Evolutionary conservation across 2,113 vertebrate species (phyloP).

Genomic region (Syngnathoides biaculeatus): DNA sequence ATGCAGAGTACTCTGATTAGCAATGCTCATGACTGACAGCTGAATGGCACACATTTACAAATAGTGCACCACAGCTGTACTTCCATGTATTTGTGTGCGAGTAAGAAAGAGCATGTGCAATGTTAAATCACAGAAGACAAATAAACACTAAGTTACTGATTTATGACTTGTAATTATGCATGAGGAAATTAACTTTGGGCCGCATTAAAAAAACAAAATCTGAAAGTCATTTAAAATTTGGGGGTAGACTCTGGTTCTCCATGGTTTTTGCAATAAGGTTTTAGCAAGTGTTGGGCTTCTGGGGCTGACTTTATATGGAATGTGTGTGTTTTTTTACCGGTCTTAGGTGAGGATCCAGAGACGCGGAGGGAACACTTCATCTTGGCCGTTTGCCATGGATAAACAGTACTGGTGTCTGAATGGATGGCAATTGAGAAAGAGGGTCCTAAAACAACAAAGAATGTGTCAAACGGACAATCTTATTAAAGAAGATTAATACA

Average conservation of each 20-base stretch:
- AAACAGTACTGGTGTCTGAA: constrained; percentile 77
- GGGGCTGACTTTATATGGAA: background rate
- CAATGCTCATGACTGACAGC: constrained; percentile 24
- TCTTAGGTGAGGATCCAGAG: constrained; percentile 76
- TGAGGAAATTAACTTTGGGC: background rate
- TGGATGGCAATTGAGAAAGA: constrained; percentile 80
- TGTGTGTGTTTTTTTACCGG: constrained; percentile 64
- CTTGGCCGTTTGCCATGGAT: constrained; percentile 84
- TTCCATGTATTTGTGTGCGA: background rate
- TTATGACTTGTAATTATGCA: constrained; percentile 3
- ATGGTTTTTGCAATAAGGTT: background rate
- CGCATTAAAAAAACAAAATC: too few species aligned
- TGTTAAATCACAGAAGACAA: background rate
- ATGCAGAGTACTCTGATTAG: constrained; percentile 26
- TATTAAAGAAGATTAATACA: too few species aligned
- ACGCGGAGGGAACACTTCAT: constrained; percentile 79
- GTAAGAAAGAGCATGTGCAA: background rate
- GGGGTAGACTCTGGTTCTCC: background rate
- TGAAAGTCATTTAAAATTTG: background rate
- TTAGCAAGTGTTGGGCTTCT: background rate
- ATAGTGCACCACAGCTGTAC: background rate
- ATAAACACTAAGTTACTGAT: background rate
- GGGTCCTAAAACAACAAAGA: constrained; percentile 73
- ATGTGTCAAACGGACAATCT: background rate
- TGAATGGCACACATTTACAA: constrained; percentile 5